Evolutionary conservation across 2,888 invertebrate genomes (phyloP), one percentile per base, ranked within the genome.

Genomic region (Orthosia gracilis): DNA sequence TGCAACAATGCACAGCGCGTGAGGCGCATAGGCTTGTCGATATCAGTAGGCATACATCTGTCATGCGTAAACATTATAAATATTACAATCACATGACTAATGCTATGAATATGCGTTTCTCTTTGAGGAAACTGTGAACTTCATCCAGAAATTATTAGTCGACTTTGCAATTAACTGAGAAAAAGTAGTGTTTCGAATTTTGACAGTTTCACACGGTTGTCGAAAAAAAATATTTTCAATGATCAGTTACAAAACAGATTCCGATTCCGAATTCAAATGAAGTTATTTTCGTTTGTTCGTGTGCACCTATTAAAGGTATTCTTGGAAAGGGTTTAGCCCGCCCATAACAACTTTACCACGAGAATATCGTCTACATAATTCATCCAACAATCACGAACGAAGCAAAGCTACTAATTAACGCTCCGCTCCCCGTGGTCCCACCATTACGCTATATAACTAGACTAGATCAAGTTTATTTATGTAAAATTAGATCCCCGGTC

Each of bases 391-490:
- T 77, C 71, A 74, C 80, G 67, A 67, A 50, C 26, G 59, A 49
- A n/a, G 47, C 58, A 65, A 50, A 69, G 73, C 72, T 74, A 80
- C 65, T 84, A 76, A 78, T 83, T 83, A 80, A 67, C 47, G 58
- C 70, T 68, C 74, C 76, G 73, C 73, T 84, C 86, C 83, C 77
- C 76, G 58, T 66, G 52, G 70, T 76, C 76, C 75, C 73, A 76
- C 73, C 72, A 84, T 85, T 84, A 83, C 79, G 67, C 80, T 65
- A 76, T 67, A 83, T 73, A 83, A 86, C 80, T 85, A 86, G 87
- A 84, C 89, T 88, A 84, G 88, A 89, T 90, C 90, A 84, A 87
- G 91, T 90, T 90, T 91, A 91, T 91, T 92, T 91, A 90, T 88
- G 89, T 90, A 89, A 82, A 90, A 89, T 88, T 85, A 84, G 89